Base-by-base conservation (phyloP, 2,888 invertebrate species). In the Orchestes rusci region DNA sequence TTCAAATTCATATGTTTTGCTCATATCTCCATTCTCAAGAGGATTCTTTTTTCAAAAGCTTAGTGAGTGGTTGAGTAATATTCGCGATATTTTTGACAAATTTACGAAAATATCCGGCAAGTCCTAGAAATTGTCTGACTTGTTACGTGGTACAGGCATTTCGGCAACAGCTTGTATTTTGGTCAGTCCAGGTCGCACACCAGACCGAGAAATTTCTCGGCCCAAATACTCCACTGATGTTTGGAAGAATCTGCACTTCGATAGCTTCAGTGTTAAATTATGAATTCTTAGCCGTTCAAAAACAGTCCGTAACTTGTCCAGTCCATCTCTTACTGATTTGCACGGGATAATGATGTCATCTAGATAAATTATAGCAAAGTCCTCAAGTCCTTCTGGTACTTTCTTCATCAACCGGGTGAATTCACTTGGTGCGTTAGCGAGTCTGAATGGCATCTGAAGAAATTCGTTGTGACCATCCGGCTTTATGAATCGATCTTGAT, bases 21-120 rank as follows among this genome's bases (percentile, higher is more conserved):
- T 45, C 41, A 4, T 27, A 15, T 5, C 17, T 17, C 52, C 51
- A 54, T 2, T 5, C 4, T 41, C 50, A 54, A 4, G 10, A 17
- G 7, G 15, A 16, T 35, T 41, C 41, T 27, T 45, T 50, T 10
- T 44, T 7, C n/a, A 41, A 38, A 27, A 49, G 30, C 10, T 13
- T 19, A 20, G 51, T 49, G 5, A 54, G 32, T 7, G n/a, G n/a
- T n/a, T n/a, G n/a, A n/a, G n/a, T n/a, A n/a, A n/a, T n/a, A n/a
- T n/a, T n/a, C n/a, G n/a, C 7, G 29, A 30, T 13, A 45, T 16
- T 34, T 20, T 12, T 53, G 52, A 38, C 54, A 53, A 3, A 63
- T 38, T 57, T 59, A 3, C 59, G 37, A 27, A 62, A 61, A 41
- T 55, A 63, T 0, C 50, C 50, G 1, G 61, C 56, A 2, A 64